Conservation (phyloP, 2,888 invertebrate species). For the Phlogophora meticulosa region DNA sequence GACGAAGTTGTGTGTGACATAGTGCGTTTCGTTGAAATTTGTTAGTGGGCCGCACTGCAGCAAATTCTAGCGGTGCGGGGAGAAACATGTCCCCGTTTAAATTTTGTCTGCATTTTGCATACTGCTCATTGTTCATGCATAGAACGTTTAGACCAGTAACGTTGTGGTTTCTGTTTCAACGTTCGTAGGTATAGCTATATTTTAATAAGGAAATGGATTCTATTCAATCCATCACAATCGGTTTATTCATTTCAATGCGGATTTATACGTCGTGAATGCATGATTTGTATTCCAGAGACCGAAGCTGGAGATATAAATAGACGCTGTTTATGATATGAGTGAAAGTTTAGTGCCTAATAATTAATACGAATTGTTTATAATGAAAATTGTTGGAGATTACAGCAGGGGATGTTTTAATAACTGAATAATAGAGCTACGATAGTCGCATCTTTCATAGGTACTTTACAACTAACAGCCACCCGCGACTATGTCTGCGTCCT, state of each 20-base stretch:
- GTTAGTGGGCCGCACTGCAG: constrained; percentile 70
- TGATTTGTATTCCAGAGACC: constrained; percentile 38
- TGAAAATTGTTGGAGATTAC: background rate
- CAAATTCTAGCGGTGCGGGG: constrained; percentile 66
- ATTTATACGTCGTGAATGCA: constrained; percentile 22
- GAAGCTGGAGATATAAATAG: constrained; percentile 39
- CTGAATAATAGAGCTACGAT: background rate
- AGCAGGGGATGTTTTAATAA: background rate
- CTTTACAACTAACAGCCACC: background rate
- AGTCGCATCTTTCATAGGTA: background rate
- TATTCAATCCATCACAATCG: constrained; percentile 16
- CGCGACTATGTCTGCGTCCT: too few relatives aligned
- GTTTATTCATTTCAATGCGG: constrained; percentile 42
- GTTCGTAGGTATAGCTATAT: constrained; percentile 9
- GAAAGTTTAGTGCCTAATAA: constrained; percentile 35
- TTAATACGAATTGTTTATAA: background rate
- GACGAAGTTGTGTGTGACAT: constrained; percentile 30
- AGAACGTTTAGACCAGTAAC: constrained; percentile 35
- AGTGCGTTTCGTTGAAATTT: constrained; percentile 50
- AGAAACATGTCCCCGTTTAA: constrained; percentile 51
- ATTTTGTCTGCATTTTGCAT: constrained; percentile 52
- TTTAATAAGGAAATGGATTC: constrained; percentile 32
- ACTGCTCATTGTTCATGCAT: constrained; percentile 30
- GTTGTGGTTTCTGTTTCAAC: constrained; percentile 14
- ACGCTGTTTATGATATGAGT: constrained; percentile 27